Conservation (phyloP, 2,113 vertebrate genomes). For the Oxygymnocypris stewartii region DNA sequence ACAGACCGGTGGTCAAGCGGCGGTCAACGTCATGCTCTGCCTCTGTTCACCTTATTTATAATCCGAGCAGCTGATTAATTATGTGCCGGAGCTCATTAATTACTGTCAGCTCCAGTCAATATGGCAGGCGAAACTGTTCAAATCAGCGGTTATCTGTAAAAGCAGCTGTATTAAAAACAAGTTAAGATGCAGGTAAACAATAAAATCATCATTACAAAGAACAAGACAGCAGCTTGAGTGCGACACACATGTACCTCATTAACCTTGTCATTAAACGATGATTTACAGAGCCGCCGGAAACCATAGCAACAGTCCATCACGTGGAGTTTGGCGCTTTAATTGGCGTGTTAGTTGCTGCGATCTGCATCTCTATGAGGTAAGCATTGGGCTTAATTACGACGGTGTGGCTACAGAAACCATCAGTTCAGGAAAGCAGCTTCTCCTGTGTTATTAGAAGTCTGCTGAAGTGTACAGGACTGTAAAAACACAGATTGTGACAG, state of each 20-base stretch:
- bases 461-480: conserved; percentile 49
- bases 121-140: background rate
- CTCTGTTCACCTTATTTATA: background rate
- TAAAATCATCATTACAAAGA: conserved; percentile 7
- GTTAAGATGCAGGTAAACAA: background rate
- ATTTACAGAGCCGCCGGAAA: conserved; percentile 7
- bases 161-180: background rate
- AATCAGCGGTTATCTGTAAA: background rate
- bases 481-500: conserved; percentile 57
- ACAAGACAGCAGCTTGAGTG: conserved; percentile 4
- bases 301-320: conserved; percentile 45
- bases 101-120: background rate
- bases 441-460: conserved; percentile 30
- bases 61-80: background rate
- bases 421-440: conserved; percentile 14
- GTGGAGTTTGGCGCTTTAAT: conserved; percentile 33
- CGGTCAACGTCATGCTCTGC: background rate
- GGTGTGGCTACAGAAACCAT: conserved; percentile 43
- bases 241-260: conserved; percentile 5
- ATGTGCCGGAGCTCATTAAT: background rate
- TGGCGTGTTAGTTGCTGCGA: background rate
- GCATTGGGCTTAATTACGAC: background rate
- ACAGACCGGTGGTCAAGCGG: background rate
- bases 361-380: background rate
- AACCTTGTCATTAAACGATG: background rate